phyloP scores from a whole-genome alignment of 2,797 vertebrate genomes.

The Syngnathus acus region DNA sequence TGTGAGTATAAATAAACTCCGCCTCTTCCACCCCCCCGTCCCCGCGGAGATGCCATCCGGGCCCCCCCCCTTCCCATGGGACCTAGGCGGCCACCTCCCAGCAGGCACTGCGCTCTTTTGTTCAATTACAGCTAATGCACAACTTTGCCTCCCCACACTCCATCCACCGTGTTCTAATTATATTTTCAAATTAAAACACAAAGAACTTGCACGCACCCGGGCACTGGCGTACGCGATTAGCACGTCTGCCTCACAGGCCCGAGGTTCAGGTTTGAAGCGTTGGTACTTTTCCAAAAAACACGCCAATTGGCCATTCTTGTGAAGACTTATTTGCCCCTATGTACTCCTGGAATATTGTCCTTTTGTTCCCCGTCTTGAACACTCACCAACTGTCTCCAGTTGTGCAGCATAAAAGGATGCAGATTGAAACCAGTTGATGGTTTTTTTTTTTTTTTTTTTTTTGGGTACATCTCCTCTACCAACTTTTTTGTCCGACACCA shows the following conservation, averaged over 20 bases:
- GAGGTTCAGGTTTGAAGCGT: background rate
- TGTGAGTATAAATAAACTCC: slow-evolving; percentile 89
- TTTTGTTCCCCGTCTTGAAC: slow-evolving; percentile 16
- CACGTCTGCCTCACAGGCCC: background rate
- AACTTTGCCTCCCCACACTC: slow-evolving; percentile 80
- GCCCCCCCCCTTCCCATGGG: slow-evolving; percentile 78
- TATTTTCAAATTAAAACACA: slow-evolving; percentile 83
- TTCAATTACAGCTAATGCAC: slow-evolving; percentile 99
- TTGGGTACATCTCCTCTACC: slow-evolving; percentile 29
- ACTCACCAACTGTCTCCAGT: slow-evolving; percentile 22
- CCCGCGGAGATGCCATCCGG: slow-evolving; percentile 75
- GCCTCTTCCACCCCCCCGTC: slow-evolving; percentile 48
- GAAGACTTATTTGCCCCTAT: too few species aligned
- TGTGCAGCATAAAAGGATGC: slow-evolving; percentile 28
- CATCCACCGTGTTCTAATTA: slow-evolving; percentile 80
- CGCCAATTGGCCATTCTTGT: too few species aligned
- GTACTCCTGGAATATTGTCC: background rate
- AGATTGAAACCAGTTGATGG: slow-evolving; percentile 60
- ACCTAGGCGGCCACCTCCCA: slow-evolving; percentile 84
- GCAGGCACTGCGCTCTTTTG: slow-evolving; percentile 93
- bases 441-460: slow-evolving; percentile 34
- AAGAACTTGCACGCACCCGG: slow-evolving; percentile 71
- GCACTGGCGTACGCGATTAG: slow-evolving; percentile 18
- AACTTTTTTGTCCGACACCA: background rate
- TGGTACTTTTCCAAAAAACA: background rate